A percentile compares a stretch with the other conserved stretches of the same genome.
Evolutionary conservation across 2,113 vertebrate genomes (phyloP).

Genomic region (Xenopus laevis): DNA sequence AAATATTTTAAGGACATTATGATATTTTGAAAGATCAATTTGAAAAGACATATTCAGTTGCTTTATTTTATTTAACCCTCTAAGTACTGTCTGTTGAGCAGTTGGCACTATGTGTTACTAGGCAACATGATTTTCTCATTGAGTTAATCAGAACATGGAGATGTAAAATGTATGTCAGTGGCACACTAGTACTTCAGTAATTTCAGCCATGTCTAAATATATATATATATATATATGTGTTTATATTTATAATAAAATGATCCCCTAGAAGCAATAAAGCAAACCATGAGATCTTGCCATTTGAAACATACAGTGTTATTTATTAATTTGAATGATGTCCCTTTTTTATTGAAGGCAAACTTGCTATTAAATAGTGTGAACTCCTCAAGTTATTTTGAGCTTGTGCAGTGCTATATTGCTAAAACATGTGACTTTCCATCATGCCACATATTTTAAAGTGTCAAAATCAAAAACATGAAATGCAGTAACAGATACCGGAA

Average conservation of each 20-base stretch:
- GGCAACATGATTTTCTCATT: no score
- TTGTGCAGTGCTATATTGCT: constrained; percentile 5
- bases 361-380: not conserved
- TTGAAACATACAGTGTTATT: not conserved
- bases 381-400: constrained; percentile 20
- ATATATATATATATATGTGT: no score
- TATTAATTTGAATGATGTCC: no score
- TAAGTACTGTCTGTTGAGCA: no score
- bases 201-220: no score
- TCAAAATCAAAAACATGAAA: constrained; percentile 7
- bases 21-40: constrained; percentile 59
- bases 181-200: constrained; percentile 9
- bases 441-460: constrained; percentile 10
- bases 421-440: constrained; percentile 16
- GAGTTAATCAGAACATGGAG: no score
- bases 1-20: constrained; percentile 67
- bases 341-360: not conserved
- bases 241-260: no score
- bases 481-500: no score
- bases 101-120: no score
- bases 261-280: no score
- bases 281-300: not conserved
- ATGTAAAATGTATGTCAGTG: no score
- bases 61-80: no score
- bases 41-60: not conserved